Conservation (phyloP, 2,888 invertebrate genomes). For the Hypena proboscidalis region DNA sequence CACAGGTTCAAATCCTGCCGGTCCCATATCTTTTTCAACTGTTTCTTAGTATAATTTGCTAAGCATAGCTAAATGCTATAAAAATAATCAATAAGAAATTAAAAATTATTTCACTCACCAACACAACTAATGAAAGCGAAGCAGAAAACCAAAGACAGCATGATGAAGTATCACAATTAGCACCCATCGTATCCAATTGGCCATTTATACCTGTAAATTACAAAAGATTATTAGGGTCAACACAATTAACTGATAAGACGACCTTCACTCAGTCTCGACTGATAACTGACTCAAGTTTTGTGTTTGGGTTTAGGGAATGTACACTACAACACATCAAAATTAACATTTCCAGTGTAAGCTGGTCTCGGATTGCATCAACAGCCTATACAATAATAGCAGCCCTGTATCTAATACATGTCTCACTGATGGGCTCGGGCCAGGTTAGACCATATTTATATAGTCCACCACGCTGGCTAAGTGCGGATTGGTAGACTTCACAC, state of each 20-base stretch:
- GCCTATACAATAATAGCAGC: too few species aligned
- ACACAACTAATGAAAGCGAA: slow-evolving; percentile 43
- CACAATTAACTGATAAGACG: slow-evolving; percentile 66
- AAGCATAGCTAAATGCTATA: too few species aligned
- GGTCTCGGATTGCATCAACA: too few species aligned
- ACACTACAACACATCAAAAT: neutral
- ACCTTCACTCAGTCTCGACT: slow-evolving; percentile 74
- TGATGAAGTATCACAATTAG: slow-evolving; percentile 47
- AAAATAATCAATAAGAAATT: neutral
- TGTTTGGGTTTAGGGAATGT: slow-evolving; percentile 30
- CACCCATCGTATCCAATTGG: slow-evolving; percentile 27
- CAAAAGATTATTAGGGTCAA: slow-evolving; percentile 73
- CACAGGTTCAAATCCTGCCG: too few species aligned
- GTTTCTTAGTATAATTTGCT: too few species aligned
- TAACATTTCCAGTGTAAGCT: too few species aligned
- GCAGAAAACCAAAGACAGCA: slow-evolving; percentile 47
- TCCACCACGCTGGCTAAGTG: too few species aligned
- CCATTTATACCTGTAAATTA: slow-evolving; percentile 67
- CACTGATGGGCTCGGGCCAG: neutral
- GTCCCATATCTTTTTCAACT: too few species aligned
- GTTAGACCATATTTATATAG: neutral
- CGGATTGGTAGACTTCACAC: too few species aligned
- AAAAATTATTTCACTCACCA: slow-evolving; percentile 33
- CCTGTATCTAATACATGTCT: too few species aligned
- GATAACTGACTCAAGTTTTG: slow-evolving; percentile 54